Evolutionary conservation across 2,797 vertebrate species (phyloP).

Genomic region (Brotogeris chrysoptera): DNA sequence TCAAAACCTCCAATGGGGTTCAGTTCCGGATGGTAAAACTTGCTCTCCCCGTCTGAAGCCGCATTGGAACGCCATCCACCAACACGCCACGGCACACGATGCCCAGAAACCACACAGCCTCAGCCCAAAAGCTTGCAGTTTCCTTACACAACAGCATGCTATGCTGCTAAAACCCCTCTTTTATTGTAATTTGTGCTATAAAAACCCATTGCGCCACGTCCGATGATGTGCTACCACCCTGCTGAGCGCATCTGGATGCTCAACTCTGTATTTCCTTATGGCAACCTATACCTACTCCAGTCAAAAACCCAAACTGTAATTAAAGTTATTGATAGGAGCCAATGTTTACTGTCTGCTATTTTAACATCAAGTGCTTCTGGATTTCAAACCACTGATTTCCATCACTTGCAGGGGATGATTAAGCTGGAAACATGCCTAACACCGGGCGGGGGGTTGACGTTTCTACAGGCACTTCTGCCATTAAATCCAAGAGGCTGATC

Average conservation of each 20-base stretch:
- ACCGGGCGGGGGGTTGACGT: accelerated
- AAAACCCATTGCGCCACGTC: neutral
- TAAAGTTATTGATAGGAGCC: constrained; percentile 39
- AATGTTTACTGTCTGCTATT: constrained; percentile 36
- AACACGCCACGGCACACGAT: accelerated
- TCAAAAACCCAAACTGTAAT: constrained; percentile 37
- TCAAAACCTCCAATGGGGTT: neutral
- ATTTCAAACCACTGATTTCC: constrained; percentile 26
- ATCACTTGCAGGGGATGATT: constrained; percentile 4
- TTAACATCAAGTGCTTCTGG: constrained; percentile 5
- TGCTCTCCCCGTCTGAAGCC: neutral
- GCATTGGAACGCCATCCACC: neutral
- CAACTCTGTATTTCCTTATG: neutral
- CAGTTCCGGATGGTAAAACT: neutral
- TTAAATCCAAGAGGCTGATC: neutral
- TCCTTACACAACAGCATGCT: neutral
- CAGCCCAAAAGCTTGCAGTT: neutral
- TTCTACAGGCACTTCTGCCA: neutral
- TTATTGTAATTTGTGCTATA: constrained; percentile 22
- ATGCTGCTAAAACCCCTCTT: neutral
- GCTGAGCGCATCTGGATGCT: constrained; percentile 1
- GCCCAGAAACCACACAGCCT: neutral
- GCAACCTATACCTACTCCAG: neutral
- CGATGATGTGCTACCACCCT: neutral
- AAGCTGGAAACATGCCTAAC: constrained; percentile 2